These are phyloP conservation scores for Gymnogyps californianus DNA, from an alignment of 2,113 vertebrate genomes.

Conservation along the genomic window DNA sequence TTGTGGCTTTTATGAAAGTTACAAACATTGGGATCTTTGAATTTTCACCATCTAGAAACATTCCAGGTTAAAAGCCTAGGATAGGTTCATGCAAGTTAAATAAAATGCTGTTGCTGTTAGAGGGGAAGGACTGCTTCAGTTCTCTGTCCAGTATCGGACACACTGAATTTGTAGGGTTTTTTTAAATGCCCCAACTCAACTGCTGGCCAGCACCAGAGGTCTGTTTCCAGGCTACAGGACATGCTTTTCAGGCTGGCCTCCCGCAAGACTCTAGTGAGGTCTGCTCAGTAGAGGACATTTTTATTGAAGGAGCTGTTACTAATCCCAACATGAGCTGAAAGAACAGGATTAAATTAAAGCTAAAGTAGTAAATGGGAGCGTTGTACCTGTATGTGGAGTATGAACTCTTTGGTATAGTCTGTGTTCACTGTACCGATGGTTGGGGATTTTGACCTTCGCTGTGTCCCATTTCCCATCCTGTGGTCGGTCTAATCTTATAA, in stretches of 20 bases:
- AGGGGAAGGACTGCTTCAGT: not conserved
- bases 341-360: not conserved
- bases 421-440: not conserved
- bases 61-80: not conserved
- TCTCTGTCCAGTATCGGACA: not conserved
- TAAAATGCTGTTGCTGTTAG: not conserved
- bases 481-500: not conserved
- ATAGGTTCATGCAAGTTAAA: not conserved
- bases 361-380: too few relatives aligned
- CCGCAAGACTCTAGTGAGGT: not conserved
- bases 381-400: not conserved
- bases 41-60: not conserved
- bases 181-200: accelerated
- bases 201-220: not conserved
- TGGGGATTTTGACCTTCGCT: not conserved
- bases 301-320: not conserved
- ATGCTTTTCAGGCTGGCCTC: not conserved
- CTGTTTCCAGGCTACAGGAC: not conserved
- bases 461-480: not conserved
- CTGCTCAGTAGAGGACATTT: not conserved
- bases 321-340: not conserved
- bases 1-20: not conserved
- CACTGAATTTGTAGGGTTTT: not conserved
- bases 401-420: not conserved
- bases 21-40: not conserved